Conservation (phyloP, 2,113 vertebrate species). For the Parotia lawesii region DNA sequence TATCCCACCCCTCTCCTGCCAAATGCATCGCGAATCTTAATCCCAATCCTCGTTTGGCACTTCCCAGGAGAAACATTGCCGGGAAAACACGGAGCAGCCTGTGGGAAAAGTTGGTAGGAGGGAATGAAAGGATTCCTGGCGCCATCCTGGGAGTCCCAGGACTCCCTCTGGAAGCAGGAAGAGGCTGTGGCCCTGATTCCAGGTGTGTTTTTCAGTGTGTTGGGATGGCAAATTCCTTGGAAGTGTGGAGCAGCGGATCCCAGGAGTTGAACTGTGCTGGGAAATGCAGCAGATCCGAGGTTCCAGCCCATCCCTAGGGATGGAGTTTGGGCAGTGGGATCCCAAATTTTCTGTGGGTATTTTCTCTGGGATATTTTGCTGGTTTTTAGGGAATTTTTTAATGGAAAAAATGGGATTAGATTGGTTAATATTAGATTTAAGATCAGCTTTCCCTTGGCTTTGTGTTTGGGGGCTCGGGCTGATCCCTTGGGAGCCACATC, state of each 20-base stretch:
- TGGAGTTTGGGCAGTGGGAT: not conserved
- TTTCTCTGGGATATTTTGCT: not conserved
- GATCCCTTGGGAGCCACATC: not conserved
- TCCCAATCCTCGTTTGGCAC: not conserved
- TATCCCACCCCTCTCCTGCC: not conserved
- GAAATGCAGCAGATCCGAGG: not conserved
- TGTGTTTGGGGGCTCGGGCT: fast-evolving
- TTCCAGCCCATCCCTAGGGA: not conserved
- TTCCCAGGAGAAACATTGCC: not conserved
- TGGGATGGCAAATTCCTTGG: not conserved
- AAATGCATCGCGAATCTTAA: not conserved
- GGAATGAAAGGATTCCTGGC: not conserved
- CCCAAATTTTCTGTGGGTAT: not conserved
- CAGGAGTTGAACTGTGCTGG: not conserved
- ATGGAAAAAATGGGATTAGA: not conserved
- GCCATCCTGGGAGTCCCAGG: not conserved
- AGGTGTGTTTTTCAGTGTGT: not conserved
- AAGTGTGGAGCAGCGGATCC: fast-evolving
- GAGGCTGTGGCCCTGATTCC: not conserved
- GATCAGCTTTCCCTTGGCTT: not conserved
- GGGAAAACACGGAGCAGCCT: not conserved
- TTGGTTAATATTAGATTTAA: not conserved
- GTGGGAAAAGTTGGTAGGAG: not conserved
- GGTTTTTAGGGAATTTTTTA: not conserved
- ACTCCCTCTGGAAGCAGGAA: not conserved